phyloP scores from a whole-genome alignment of 2,888 invertebrate species.

The Crossocerus cetratus region DNA sequence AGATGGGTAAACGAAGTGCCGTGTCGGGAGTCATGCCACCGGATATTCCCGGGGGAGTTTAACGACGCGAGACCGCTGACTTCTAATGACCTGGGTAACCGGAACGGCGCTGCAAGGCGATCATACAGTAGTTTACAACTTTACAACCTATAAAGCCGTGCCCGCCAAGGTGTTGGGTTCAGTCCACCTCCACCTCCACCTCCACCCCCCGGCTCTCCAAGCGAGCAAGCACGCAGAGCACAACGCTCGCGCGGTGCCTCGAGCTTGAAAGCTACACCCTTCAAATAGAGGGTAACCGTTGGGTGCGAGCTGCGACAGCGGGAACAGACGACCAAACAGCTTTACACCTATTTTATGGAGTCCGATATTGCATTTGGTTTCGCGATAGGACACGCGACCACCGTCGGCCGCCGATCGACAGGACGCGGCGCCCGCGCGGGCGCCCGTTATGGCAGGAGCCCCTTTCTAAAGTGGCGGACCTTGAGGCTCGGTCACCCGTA shows the following conservation, averaged over 20 bases:
- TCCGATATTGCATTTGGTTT: conserved; percentile 69
- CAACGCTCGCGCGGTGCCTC: not conserved
- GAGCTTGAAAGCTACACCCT: conserved; percentile 41
- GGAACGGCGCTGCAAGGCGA: conserved; percentile 45
- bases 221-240: not conserved
- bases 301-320: conserved; percentile 39
- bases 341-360: conserved; percentile 71
- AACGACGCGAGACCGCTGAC: conserved; percentile 54
- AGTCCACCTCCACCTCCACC: conserved; percentile 27
- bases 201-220: conserved; percentile 24
- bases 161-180: conserved; percentile 55
- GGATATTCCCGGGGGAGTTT: conserved; percentile 40
- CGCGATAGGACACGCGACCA: conserved; percentile 66
- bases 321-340: conserved; percentile 65
- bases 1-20: conserved; percentile 11
- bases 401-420: conserved; percentile 33
- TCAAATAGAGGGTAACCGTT: conserved; percentile 44
- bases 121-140: conserved; percentile 62
- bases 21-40: conserved; percentile 41
- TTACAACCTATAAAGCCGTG: conserved; percentile 68
- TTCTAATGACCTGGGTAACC: conserved; percentile 60
- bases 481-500: conserved; percentile 21
- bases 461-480: conserved; percentile 46
- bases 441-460: conserved; percentile 29
- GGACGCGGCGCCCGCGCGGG: conserved; percentile 17